Percentiles rank a stretch among this genome's conserved stretches.
Conservation (phyloP, 1,140 invertebrate genomes). For the Drosophila orosa region DNA sequence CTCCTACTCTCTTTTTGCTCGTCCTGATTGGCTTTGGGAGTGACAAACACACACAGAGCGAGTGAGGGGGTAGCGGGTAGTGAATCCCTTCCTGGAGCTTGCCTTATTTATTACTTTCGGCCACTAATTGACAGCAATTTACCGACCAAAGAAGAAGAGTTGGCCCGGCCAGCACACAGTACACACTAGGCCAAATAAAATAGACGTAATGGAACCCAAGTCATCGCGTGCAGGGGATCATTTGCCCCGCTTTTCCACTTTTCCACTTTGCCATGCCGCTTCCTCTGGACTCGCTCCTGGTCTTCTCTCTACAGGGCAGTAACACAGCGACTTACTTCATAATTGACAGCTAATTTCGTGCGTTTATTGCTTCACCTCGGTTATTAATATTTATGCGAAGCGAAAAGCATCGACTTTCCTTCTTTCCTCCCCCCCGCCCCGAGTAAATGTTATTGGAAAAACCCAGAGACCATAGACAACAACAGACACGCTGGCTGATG, state of each 20-base stretch:
- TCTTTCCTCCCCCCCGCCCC: neutral
- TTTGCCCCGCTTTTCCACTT: constrained; percentile 23
- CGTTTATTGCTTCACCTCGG: constrained; percentile 60
- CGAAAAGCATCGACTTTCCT: constrained; percentile 9
- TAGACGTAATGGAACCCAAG: constrained; percentile 32
- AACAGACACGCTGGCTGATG: neutral
- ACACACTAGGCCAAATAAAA: constrained; percentile 27
- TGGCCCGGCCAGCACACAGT: constrained; percentile 21
- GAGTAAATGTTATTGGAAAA: neutral
- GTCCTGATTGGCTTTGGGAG: constrained; percentile 30
- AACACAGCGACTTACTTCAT: constrained; percentile 56
- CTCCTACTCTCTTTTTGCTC: neutral
- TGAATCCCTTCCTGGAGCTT: constrained; percentile 30
- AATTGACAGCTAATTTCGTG: constrained; percentile 71
- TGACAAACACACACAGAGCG: constrained; percentile 11
- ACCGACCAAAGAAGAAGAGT: constrained; percentile 68
- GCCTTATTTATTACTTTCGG: constrained; percentile 74
- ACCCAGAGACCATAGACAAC: neutral
- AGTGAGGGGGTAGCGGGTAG: neutral
- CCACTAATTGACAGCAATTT: constrained; percentile 77
- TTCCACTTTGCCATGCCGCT: neutral
- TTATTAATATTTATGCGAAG: constrained; percentile 65
- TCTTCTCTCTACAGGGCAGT: neutral
- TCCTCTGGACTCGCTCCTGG: neutral
- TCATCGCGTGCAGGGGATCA: constrained; percentile 59